These are phyloP conservation scores for Microcebus tavaratra DNA, from an alignment of 2,113 vertebrate genomes.

Conservation along the genomic window DNA sequence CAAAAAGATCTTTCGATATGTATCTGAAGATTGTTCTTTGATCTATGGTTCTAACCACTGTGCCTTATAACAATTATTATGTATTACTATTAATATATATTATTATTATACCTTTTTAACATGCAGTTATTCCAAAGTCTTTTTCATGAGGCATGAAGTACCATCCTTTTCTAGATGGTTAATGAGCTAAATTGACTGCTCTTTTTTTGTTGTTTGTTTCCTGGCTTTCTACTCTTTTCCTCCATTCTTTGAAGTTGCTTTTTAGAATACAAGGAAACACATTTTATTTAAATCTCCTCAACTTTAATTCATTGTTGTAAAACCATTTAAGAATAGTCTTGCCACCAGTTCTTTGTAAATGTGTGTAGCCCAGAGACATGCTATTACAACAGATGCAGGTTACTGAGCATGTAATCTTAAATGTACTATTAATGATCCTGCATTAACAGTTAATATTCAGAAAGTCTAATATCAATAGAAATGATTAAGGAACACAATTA, in stretches of 20 bases:
- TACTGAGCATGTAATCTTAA: neutral
- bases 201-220: neutral
- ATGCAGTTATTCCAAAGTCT: neutral
- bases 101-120: neutral
- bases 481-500: neutral
- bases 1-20: neutral
- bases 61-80: neutral
- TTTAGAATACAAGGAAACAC: neutral
- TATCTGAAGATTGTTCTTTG: constrained; percentile 29
- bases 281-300: neutral
- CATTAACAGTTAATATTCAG: neutral
- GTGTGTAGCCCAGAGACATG: neutral
- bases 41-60: neutral
- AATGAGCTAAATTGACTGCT: neutral
- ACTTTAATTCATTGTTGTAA: neutral
- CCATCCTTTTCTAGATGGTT: neutral
- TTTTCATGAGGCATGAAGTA: neutral
- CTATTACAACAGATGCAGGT: neutral
- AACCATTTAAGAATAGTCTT: neutral
- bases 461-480: neutral
- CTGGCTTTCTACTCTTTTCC: neutral
- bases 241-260: neutral
- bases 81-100: neutral
- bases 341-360: neutral
- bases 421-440: neutral